Base-by-base conservation (phyloP, 2,888 invertebrate species). In the Meteorus colon region DNA sequence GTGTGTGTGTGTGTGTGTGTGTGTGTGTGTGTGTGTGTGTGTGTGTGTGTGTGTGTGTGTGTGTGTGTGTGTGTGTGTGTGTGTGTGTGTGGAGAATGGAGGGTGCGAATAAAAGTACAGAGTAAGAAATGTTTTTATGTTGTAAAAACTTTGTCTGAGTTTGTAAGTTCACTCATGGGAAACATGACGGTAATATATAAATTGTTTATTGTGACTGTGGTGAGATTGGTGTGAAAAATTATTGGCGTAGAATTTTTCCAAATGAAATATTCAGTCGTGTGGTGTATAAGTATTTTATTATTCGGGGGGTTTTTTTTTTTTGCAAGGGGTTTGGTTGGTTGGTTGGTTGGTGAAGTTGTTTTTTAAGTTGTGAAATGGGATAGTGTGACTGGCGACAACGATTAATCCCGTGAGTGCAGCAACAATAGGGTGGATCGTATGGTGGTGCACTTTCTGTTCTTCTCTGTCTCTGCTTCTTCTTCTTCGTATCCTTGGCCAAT, bases 341-440 rank as follows among this genome's bases (percentile, higher is more conserved):
- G 24, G 0, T 24, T 24, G 24, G 24, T 24, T 24, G 24, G 24
- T 24, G 24, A 24, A 24, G n/a, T 48, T 16, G n/a, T n/a, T 48
- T 48, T 48, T 16, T n/a, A 2, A 12, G 8, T 41, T 34, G 8
- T 41, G 8, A 1, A 12, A 10, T 8, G 41, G 41, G 8, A 41
- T 41, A 41, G 12, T 12, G 41, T 41, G 41, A 41, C 41, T 41
- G 41, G 65, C 66, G 75, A 76, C 62, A 51, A 63, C 59, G 78
- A 74, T 80, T 80, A 78, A 66, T 80, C 77, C 77, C 77, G 69
- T 66, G 73, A 76, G 78, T 73, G 78, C 77, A 77, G 77, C 78
- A 67, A 63, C 66, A 45, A 45, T 45, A n/a, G 14, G 10, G 48
- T 48, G 62, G 75, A 19, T 27, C 78, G 8, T 41, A 41, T 41